These are phyloP conservation scores for Rhincodon typus DNA, from an alignment of 2,797 vertebrate species.

Conservation along the genomic window DNA sequence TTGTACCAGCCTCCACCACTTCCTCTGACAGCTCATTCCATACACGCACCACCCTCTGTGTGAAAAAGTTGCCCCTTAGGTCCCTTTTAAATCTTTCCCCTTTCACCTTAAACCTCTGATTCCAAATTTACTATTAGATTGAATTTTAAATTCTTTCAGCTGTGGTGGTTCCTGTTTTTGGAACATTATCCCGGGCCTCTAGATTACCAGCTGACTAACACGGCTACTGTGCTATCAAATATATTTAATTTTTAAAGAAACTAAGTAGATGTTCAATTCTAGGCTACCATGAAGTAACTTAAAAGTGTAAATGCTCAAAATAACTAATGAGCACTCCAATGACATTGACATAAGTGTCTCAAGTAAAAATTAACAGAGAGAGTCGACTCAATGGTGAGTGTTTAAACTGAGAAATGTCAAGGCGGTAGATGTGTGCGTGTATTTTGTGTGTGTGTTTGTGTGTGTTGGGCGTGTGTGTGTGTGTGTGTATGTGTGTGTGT, in stretches of 20 bases:
- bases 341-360: no score
- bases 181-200: neutral
- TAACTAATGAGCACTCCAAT: neutral
- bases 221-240: neutral
- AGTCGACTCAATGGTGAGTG: conserved; percentile 43
- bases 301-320: no score
- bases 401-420: neutral
- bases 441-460: neutral
- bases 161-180: neutral
- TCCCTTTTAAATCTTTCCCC: no score
- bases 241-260: no score
- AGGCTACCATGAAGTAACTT: neutral
- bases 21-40: no score
- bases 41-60: no score
- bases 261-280: no score
- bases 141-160: neutral
- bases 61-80: no score
- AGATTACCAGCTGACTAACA: neutral
- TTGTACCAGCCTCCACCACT: no score
- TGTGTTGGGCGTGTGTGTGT: neutral
- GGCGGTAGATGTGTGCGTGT: neutral
- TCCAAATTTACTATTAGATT: neutral
- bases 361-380: conserved; percentile 43
- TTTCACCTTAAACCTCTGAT: neutral
- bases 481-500: neutral